These are phyloP conservation scores for Papilio polytes DNA, from an alignment of 1,140 invertebrate species.

Conservation along the genomic window DNA sequence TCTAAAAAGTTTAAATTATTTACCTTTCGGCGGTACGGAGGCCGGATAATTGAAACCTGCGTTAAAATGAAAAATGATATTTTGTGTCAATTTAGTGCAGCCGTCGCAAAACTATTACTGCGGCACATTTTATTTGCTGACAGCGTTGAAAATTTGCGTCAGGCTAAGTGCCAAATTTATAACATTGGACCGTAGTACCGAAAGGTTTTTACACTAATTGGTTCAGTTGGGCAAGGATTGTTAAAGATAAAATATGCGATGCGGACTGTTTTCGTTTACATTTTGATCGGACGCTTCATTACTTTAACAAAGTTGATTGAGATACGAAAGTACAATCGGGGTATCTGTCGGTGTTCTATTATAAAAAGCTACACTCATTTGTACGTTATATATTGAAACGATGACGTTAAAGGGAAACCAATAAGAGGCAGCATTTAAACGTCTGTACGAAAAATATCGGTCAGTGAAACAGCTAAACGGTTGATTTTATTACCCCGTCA, in stretches of 20 bases:
- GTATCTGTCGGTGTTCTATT: too few species aligned
- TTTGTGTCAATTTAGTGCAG: slow-evolving; percentile 62
- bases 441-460: too few species aligned
- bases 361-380: too few species aligned
- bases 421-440: too few species aligned
- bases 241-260: slow-evolving; percentile 83
- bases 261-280: slow-evolving; percentile 78
- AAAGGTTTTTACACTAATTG: slow-evolving; percentile 81
- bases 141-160: slow-evolving; percentile 79
- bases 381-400: too few species aligned
- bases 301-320: slow-evolving; percentile 60
- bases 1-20: slow-evolving; percentile 42
- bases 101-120: slow-evolving; percentile 68
- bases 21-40: slow-evolving; percentile 37
- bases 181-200: slow-evolving; percentile 73
- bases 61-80: slow-evolving; percentile 60
- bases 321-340: slow-evolving; percentile 37
- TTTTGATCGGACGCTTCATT: slow-evolving; percentile 77
- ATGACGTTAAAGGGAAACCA: too few species aligned
- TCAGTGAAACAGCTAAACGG: too few species aligned
- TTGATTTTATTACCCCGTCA: too few species aligned
- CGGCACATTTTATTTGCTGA: slow-evolving; percentile 78
- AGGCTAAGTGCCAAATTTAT: slow-evolving; percentile 83
- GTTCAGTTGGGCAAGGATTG: slow-evolving; percentile 78
- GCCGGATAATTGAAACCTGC: slow-evolving; percentile 54